Evolutionary conservation across 1,140 invertebrate genomes (phyloP), one percentile per base, ranked within the genome.

Genomic region (Coptotermes formosanus): DNA sequence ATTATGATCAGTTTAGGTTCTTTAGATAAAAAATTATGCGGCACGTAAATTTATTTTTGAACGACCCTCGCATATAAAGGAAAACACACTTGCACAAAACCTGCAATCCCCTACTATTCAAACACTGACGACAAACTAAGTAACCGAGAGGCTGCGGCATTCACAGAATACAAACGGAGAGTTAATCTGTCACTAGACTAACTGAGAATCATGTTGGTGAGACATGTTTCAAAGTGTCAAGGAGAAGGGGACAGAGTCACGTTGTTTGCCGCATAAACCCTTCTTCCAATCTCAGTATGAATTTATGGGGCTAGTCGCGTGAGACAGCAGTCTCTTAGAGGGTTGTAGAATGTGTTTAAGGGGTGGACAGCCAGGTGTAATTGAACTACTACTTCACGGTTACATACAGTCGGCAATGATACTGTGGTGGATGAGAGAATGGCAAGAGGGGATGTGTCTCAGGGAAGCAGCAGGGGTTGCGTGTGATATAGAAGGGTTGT

Each of bases 341-440:
- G 25, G 64, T n/a, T 75, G 64, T 75, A 75, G n/a, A 12, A 75
- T 75, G n/a, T 9, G 64, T 75, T 75, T 4, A 16, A 3, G 59
- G 64, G 64, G 64, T 75, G 64, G 64, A 75, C 64, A 75, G 64
- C 25, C 64, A 75, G 64, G 64, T 75, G n/a, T 75, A 75, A 75
- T 75, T 75, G 64, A 75, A 75, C 64, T 75, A 30, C 1, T 75
- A n/a, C 64, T 2, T 75, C 64, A 75, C 9, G 64, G 64, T 30
- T 75, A 75, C 64, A n/a, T 25, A 30, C 25, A 30, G 64, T 9
- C n/a, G 3, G 64, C 16, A 16, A n/a, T 11, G 16, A 75, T n/a
- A 30, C 25, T 25, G n/a, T n/a, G 64, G 25, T 75, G 64, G 64
- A 75, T 75, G 64, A 75, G 64, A 75, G 25, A 75, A 75, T 75